Evolutionary conservation across 2,888 invertebrate genomes (phyloP).

Genomic region (Pollenia griseotomentosa): DNA sequence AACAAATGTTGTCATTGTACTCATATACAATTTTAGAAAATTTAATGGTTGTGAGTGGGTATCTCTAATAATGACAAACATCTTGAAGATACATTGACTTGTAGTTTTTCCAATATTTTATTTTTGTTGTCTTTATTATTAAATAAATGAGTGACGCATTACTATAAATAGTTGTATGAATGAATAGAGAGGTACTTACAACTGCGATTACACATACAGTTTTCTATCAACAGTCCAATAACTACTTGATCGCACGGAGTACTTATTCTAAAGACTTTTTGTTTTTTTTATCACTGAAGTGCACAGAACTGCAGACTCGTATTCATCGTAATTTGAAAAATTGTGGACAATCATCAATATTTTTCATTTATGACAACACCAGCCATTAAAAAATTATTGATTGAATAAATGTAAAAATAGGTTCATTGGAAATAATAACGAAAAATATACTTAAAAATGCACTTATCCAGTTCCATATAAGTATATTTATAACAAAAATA

Average conservation of each 20-base stretch:
- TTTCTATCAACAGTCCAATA: not conserved
- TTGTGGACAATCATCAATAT: conserved; percentile 15
- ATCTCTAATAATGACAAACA: conserved; percentile 34
- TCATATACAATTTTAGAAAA: not conserved
- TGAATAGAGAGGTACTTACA: not conserved
- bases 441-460: too few species aligned
- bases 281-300: conserved; percentile 14
- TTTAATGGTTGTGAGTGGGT: not conserved
- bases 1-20: conserved; percentile 31
- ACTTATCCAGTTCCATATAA: too few species aligned
- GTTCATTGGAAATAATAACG: too few species aligned
- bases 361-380: not conserved
- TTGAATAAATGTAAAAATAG: too few species aligned
- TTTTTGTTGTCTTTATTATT: conserved; percentile 5
- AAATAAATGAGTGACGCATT: conserved; percentile 10
- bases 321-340: not conserved
- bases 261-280: not conserved
- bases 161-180: conserved; percentile 1
- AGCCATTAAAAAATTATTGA: not conserved
- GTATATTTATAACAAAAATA: too few species aligned
- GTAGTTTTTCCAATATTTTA: conserved; percentile 10
- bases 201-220: conserved; percentile 13
- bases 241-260: conserved; percentile 45
- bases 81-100: conserved; percentile 45
- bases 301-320: not conserved